Evolutionary conservation across 1,140 invertebrate species (phyloP), one percentile per base, ranked within the genome.

Genomic region (Bilobella aurantiaca): DNA sequence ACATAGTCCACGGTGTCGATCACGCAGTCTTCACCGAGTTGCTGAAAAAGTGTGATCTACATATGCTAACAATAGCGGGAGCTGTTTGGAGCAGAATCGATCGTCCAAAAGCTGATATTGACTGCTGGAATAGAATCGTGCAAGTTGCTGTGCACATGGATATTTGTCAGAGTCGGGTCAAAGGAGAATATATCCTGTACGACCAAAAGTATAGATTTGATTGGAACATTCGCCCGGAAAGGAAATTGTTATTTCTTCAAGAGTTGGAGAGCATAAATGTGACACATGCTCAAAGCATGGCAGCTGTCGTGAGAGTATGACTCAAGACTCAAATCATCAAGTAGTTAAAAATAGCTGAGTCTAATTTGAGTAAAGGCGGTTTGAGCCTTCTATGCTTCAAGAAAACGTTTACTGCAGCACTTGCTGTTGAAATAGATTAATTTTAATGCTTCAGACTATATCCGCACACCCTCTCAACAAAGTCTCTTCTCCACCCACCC

Each of bases 331-430:
- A n/a, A n/a, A n/a, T n/a, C n/a, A n/a, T n/a, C n/a, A n/a, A n/a
- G n/a, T n/a, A n/a, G n/a, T n/a, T n/a, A n/a, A n/a, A n/a, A n/a
- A n/a, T n/a, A n/a, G n/a, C n/a, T n/a, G n/a, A n/a, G n/a, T n/a
- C n/a, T n/a, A n/a, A n/a, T n/a, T n/a, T n/a, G n/a, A n/a, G n/a
- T n/a, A n/a, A n/a, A n/a, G n/a, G n/a, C n/a, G n/a, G n/a, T n/a
- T n/a, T n/a, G n/a, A 29, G 2, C 62, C 49, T 37, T 46, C 1
- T 64, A 58, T 18, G 62, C 32, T 56, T 72, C 64, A n/a, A 58
- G 62, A 21, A n/a, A 47, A 21, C 57, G 21, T 58, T 58, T 8
- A 2, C 12, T 58, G 5, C 30, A 12, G 25, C 30, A 58, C 30
- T 29, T 5, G 12, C 23, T 28, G 57, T 58, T 27, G 28, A 23